phyloP scores from a whole-genome alignment of 2,113 vertebrate species.

The Psittacara wagleri region DNA sequence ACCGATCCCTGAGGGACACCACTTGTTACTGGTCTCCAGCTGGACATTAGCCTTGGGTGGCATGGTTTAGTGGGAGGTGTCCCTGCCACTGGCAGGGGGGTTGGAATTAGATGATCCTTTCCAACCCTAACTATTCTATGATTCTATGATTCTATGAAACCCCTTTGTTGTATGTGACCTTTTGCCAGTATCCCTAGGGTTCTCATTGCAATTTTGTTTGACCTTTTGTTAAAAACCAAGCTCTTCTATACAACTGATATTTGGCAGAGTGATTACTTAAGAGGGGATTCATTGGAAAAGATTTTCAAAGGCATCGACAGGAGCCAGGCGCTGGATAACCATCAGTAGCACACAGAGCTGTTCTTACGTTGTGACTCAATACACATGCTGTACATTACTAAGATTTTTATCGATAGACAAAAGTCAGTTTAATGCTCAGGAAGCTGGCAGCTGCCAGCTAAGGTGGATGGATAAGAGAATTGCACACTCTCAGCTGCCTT shows the following conservation, averaged over 20 bases:
- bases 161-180: slow-evolving; percentile 39
- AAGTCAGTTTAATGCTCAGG: neutral
- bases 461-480: neutral
- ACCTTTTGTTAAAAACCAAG: slow-evolving; percentile 52
- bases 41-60: too few species aligned
- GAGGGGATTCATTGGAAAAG: neutral
- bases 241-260: slow-evolving; percentile 41
- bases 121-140: too few species aligned
- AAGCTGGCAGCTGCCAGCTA: neutral
- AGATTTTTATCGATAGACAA: neutral
- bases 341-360: neutral
- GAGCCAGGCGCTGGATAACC: neutral
- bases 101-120: too few species aligned
- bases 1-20: too few species aligned
- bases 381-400: neutral
- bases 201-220: slow-evolving; percentile 55
- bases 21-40: too few species aligned
- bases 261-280: slow-evolving; percentile 44
- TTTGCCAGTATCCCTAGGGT: slow-evolving; percentile 24
- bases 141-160: neutral
- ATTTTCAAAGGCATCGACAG: neutral
- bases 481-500: rapidly evolving
- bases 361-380: neutral
- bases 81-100: too few species aligned
- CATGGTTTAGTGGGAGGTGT: too few species aligned